Conservation (phyloP, 1,140 invertebrate species). For the Cydia strobilella region DNA sequence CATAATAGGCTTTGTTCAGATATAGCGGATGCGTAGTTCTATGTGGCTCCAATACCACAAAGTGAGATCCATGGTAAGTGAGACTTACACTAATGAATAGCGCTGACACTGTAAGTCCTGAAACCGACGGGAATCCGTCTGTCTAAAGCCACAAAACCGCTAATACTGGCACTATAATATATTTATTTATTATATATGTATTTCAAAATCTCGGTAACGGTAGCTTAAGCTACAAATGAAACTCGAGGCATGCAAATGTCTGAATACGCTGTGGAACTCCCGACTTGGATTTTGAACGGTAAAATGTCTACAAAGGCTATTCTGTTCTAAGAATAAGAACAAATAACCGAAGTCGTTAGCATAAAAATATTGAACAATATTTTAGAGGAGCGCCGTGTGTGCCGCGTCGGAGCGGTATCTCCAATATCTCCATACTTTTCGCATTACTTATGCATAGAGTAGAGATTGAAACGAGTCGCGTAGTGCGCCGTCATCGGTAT, state of each 20-base stretch:
- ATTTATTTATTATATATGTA: too few species aligned
- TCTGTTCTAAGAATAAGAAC: constrained; percentile 41
- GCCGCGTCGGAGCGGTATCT: constrained; percentile 59
- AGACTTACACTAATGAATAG: too few species aligned
- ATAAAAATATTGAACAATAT: constrained; percentile 71
- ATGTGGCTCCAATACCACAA: too few species aligned
- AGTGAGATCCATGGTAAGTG: too few species aligned
- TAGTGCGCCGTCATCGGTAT: constrained; percentile 72
- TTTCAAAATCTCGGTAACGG: constrained; percentile 23
- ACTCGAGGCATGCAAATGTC: constrained; percentile 11
- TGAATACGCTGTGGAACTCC: background rate
- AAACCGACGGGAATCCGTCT: background rate
- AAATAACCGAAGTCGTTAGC: constrained; percentile 64
- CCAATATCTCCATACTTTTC: constrained; percentile 73
- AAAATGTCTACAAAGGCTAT: constrained; percentile 27
- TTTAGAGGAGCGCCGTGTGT: constrained; percentile 58
- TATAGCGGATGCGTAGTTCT: too few species aligned
- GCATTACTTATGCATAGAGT: constrained; percentile 79
- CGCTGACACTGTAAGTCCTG: too few species aligned
- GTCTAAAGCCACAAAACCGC: constrained; percentile 17
- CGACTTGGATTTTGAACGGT: constrained; percentile 9
- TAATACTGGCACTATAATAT: constrained; percentile 19
- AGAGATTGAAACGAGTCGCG: constrained; percentile 73
- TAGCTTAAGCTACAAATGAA: constrained; percentile 19
- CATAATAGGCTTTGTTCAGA: too few species aligned